These are phyloP conservation scores for Ophraella communa DNA, from an alignment of 2,888 invertebrate genomes.

Conservation along the genomic window DNA sequence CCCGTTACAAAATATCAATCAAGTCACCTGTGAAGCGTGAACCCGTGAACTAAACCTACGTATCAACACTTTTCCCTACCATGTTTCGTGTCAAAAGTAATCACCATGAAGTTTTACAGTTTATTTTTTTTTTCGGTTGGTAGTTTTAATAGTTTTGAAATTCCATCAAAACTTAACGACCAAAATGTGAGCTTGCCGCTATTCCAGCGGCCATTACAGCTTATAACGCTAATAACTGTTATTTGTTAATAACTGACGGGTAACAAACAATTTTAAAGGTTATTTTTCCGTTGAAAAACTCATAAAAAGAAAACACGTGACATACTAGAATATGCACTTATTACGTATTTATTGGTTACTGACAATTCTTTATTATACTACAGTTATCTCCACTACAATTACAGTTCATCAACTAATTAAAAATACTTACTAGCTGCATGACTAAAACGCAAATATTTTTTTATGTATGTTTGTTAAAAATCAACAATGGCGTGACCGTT, in stretches of 20 bases:
- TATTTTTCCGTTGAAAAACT: too few species aligned
- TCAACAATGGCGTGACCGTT: slow-evolving; percentile 19
- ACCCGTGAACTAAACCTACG: background rate
- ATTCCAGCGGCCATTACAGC: too few species aligned
- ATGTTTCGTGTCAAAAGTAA: background rate
- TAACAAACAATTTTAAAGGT: too few species aligned
- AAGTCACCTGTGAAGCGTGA: slow-evolving; percentile 19
- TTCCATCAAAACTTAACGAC: background rate
- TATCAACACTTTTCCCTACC: background rate
- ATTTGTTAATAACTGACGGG: too few species aligned
- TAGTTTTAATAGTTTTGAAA: background rate
- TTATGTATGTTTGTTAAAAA: slow-evolving; percentile 2
- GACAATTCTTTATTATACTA: background rate
- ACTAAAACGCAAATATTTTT: background rate
- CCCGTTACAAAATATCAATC: slow-evolving; percentile 15
- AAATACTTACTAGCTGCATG: background rate
- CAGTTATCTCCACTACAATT: background rate
- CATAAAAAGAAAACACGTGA: too few species aligned
- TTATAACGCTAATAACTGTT: too few species aligned
- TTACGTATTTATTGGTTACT: background rate
- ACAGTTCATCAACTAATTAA: background rate
- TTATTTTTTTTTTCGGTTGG: background rate
- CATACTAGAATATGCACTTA: too few species aligned
- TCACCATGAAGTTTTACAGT: background rate
- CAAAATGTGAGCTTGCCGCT: background rate